Conservation (phyloP, 1,140 invertebrate genomes). For the Drosophila cardini region DNA sequence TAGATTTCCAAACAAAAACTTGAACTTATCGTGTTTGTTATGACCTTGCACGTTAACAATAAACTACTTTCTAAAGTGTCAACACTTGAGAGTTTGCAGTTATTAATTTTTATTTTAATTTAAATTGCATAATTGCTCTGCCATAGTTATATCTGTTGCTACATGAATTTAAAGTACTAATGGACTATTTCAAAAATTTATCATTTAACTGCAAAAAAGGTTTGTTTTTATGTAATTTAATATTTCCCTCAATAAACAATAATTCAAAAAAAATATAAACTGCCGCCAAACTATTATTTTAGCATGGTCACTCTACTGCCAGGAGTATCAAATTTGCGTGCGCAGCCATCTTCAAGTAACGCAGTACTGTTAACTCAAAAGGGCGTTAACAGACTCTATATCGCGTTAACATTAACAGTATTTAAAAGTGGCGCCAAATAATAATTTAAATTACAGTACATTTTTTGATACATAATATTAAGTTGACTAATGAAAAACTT, state of each 20-base stretch:
- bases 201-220: neutral
- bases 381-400: neutral
- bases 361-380: neutral
- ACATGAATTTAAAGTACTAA: too few species aligned
- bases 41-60: slow-evolving; percentile 28
- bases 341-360: slow-evolving; percentile 13
- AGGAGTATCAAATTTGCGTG: neutral
- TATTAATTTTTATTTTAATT: too few species aligned
- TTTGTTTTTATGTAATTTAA: neutral
- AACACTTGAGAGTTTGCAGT: neutral
- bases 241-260: neutral
- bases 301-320: slow-evolving; percentile 12
- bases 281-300: neutral
- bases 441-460: neutral
- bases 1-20: slow-evolving; percentile 24
- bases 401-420: neutral
- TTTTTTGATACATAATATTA: too few species aligned
- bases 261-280: neutral
- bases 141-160: too few species aligned
- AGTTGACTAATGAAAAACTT: too few species aligned
- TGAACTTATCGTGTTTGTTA: slow-evolving; percentile 21
- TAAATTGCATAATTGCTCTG: too few species aligned
- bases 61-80: neutral
- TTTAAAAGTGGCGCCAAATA: neutral
- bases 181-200: too few species aligned